phyloP scores from a whole-genome alignment of 37 sponge, comb jelly and placozoan genomes.

The Bolinopsis microptera region DNA sequence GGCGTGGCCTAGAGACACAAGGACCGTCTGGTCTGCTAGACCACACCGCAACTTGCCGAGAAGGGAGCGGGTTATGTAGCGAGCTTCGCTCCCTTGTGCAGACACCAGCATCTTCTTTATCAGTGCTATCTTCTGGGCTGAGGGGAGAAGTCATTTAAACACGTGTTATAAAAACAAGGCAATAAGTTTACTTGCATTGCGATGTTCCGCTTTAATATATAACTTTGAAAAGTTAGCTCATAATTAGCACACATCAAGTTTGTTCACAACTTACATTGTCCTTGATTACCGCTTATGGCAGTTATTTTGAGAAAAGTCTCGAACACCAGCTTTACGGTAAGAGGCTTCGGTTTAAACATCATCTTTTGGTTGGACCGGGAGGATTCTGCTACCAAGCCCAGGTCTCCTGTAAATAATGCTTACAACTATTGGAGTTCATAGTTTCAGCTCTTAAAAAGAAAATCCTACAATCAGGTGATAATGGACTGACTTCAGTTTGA shows the following conservation, averaged over 20 bases:
- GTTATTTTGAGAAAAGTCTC: conserved; percentile 6
- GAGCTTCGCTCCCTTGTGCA: conserved; percentile 80
- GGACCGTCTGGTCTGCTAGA: conserved; percentile 95
- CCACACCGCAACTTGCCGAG: conserved; percentile 95
- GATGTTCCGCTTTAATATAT: no score
- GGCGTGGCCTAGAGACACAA: conserved; percentile 88
- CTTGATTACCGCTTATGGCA: conserved; percentile 57
- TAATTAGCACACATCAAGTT: neutral
- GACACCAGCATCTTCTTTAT: conserved; percentile 91
- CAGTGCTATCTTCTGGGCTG: conserved; percentile 78
- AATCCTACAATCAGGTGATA: neutral
- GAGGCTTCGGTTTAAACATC: conserved; percentile 93
- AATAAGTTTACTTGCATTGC: no score
- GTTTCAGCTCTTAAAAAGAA: neutral
- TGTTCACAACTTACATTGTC: neutral
- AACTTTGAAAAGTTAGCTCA: no score
- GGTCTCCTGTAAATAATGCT: conserved; percentile 75
- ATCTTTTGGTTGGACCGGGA: conserved; percentile 86
- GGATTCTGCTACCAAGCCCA: conserved; percentile 91
- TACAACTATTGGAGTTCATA: no score
- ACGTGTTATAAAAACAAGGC: no score
- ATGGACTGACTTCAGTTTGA: neutral
- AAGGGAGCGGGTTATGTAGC: conserved; percentile 88
- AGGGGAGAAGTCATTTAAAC: neutral
- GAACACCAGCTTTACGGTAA: conserved; percentile 82